Conservation (phyloP, 2,797 vertebrate species). For the Notamacropus eugenii region DNA sequence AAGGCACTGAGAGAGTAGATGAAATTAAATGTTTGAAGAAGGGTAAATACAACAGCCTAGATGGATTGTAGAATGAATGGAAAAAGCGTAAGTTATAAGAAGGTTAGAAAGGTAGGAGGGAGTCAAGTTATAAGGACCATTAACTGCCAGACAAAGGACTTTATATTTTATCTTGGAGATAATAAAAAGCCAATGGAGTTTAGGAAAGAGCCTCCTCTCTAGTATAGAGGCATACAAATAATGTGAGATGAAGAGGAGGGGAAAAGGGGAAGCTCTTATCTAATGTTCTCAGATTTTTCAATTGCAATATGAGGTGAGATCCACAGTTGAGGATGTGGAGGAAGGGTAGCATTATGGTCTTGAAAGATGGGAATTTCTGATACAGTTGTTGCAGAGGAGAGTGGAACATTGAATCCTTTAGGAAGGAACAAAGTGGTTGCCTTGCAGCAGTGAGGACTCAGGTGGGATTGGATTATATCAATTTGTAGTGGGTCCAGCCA, state of each 20-base stretch:
- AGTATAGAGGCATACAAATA: not conserved
- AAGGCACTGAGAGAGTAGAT: not conserved
- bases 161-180: not conserved
- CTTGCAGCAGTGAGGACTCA: not conserved
- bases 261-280: not conserved
- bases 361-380: not conserved
- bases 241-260: too few relatives aligned
- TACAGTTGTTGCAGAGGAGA: not conserved
- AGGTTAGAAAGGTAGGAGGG: not conserved
- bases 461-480: not conserved
- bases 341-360: fast-evolving
- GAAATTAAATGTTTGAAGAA: not conserved
- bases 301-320: not conserved
- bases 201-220: not conserved
- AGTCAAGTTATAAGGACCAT: not conserved
- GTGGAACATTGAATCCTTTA: not conserved
- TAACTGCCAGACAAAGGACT: not conserved
- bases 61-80: not conserved
- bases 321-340: not conserved
- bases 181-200: not conserved
- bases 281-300: not conserved
- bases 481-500: not conserved
- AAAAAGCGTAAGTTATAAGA: not conserved
- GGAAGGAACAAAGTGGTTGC: not conserved
- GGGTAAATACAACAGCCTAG: not conserved